Percentiles rank a stretch among this genome's conserved stretches.
Evolutionary conservation across 2,888 invertebrate species (phyloP).

Genomic region (Auanema freiburgensis): DNA sequence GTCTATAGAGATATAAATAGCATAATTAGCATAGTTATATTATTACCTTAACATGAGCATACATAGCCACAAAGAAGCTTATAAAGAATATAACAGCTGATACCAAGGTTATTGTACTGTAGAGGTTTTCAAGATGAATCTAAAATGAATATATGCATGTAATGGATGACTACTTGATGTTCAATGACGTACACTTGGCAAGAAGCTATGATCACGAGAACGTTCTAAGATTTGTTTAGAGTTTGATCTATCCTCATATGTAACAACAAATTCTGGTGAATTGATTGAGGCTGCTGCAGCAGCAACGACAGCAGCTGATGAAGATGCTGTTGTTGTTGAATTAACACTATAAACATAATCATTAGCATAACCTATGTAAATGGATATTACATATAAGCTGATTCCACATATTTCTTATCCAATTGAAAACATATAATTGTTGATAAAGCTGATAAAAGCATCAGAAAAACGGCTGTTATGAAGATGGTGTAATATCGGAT

Average conservation of each 20-base stretch:
- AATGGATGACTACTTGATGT: not conserved
- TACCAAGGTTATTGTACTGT: conserved; percentile 68
- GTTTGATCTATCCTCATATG: no score
- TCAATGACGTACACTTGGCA: not conserved
- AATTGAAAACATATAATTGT: conserved; percentile 68
- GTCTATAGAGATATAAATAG: conserved; percentile 33
- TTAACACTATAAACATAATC: no score
- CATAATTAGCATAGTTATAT: not conserved
- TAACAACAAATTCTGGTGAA: no score
- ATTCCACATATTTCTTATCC: conserved; percentile 35
- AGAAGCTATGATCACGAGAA: not conserved
- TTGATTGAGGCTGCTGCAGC: no score
- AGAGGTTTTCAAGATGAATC: conserved; percentile 32
- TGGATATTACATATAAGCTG: conserved; percentile 5
- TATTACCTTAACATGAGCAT: conserved; percentile 69
- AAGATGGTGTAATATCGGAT: conserved; percentile 69
- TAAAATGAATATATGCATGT: not conserved
- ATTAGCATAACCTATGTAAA: no score
- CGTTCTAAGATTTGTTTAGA: not conserved
- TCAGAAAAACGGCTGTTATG: conserved; percentile 67
- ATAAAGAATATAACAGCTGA: conserved; percentile 70
- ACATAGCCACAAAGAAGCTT: conserved; percentile 70
- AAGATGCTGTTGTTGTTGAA: no score
- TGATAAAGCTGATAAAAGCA: conserved; percentile 69
- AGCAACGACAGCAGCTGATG: no score